A percentile compares a stretch with the other conserved stretches of the same genome.
Conservation (phyloP, 2,113 vertebrate species). For the Enhydra lutris region DNA sequence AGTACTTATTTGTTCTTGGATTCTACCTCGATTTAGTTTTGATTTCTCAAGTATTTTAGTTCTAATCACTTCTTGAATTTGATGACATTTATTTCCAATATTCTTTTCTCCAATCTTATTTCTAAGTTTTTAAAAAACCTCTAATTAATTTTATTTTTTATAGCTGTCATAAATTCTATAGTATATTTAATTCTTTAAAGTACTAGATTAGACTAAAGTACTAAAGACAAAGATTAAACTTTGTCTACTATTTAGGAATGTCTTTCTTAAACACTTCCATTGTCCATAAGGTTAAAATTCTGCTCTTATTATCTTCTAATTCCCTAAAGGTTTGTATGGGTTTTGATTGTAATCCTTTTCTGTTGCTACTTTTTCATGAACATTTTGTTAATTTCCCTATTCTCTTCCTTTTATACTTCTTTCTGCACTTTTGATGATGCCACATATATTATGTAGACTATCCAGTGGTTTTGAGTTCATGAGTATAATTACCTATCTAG, state of each 20-base stretch:
- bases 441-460: neutral
- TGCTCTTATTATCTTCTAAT: neutral
- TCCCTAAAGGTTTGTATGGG: neutral
- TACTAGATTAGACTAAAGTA: too few species aligned
- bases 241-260: neutral
- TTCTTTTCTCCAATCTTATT: neutral
- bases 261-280: neutral
- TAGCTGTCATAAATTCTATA: neutral
- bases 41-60: neutral
- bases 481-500: neutral
- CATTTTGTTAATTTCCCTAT: neutral
- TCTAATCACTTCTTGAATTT: neutral
- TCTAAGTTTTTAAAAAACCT: neutral
- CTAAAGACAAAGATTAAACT: neutral
- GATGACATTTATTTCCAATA: neutral
- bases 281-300: neutral
- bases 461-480: neutral
- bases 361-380: neutral
- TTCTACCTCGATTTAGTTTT: neutral
- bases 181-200: neutral
- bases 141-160: neutral
- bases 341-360: neutral
- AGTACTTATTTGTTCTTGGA: neutral
- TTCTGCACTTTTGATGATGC: neutral
- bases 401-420: neutral